Base-by-base conservation (phyloP, 2,888 invertebrate genomes). In the Diarsia brunnea region DNA sequence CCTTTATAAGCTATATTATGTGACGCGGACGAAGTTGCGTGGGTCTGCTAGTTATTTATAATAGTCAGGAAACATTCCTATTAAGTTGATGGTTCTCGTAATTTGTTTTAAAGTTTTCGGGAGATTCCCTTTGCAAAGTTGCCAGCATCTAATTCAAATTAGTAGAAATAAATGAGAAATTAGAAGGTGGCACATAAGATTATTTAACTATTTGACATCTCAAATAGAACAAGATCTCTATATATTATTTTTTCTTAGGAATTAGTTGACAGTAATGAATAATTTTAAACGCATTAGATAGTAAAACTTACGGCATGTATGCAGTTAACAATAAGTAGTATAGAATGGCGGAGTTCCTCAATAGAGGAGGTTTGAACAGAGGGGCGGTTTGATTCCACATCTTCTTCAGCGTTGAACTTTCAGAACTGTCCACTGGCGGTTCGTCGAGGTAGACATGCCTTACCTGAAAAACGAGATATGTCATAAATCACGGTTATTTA, bases 381-480 rank as follows among this genome's bases (percentile, higher is more conserved):
- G 96, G 96, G 0, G 91, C 93, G 0, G 96, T 96, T 82, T 96
- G 96, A 55, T 91, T 89, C 95, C 95, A 95, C 78, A 96, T 93
- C 75, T 89, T 92, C 16, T 87, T 88, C 0, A 94, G 11, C 16
- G 93, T 77, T 0, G 94, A 90, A 1, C 76, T 82, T 5, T 90
- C 85, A 1, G 82, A 73, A 11, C 76, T 84, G 14, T 73, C 53
- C 7, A 81, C 80, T 16, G 80, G 72, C 1, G 82, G 24, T 47
- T 95, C 94, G 8, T 94, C 94, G 31, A 93, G 58, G 55, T 87
- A 91, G 0, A 95, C 88, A 8, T 87, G 78, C 55, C 77, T 81
- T 0, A 95, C 90, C 95, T 95, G 79, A 53, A 87, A 85, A 45
- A n/a, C 2, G 0, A n/a, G 1, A 12, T 19, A 58, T 58, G 24